Evolutionary conservation across 2,888 invertebrate species (phyloP).

Genomic region (Drosophila multiciliata): DNA sequence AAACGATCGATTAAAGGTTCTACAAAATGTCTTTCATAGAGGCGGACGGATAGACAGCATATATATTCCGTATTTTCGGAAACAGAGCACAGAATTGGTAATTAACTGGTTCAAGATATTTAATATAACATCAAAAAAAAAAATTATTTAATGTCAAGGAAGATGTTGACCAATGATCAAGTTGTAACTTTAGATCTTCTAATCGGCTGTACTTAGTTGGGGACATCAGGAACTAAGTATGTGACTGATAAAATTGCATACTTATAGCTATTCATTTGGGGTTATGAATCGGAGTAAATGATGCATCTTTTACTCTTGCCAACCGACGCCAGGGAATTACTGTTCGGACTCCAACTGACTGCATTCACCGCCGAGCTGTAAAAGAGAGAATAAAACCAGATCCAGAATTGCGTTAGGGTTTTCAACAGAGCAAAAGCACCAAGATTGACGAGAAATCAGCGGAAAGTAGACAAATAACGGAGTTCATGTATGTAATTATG

Average conservation of each 20-base stretch:
- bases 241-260: constrained; percentile 7
- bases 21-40: not conserved
- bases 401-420: constrained; percentile 63
- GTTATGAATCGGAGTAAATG: constrained; percentile 90
- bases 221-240: constrained; percentile 18
- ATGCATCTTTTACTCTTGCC: constrained; percentile 93
- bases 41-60: constrained; percentile 9
- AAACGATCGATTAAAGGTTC: not conserved
- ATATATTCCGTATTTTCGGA: not conserved
- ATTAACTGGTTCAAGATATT: constrained; percentile 27
- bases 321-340: constrained; percentile 91
- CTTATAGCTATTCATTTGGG: constrained; percentile 20
- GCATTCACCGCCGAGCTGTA: constrained; percentile 93
- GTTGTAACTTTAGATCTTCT: constrained; percentile 4
- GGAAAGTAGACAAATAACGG: constrained; percentile 26
- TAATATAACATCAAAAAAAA: constrained; percentile 43
- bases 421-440: constrained; percentile 33
- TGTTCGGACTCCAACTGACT: constrained; percentile 95
- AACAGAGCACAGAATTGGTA: constrained; percentile 13
- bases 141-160: constrained; percentile 16
- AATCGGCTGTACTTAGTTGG: constrained; percentile 10
- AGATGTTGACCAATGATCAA: constrained; percentile 3
- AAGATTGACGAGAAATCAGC: constrained; percentile 27
- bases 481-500: constrained; percentile 13
- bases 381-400: constrained; percentile 84